Base-by-base conservation (phyloP, 1,140 invertebrate genomes). In the Meteorus sp. region DNA sequence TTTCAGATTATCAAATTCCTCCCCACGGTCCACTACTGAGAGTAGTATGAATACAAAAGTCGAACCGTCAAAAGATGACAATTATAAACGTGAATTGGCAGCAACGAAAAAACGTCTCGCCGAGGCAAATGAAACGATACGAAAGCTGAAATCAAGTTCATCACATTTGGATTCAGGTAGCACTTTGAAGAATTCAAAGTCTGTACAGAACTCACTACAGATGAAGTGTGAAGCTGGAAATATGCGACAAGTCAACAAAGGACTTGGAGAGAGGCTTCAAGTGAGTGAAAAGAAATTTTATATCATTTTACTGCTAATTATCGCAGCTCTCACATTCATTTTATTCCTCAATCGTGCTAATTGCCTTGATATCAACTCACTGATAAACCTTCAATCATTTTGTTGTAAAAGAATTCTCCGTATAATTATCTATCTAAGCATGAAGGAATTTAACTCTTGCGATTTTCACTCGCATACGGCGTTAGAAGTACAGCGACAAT, bases 261-360 rank as follows among this genome's bases (percentile, higher is more conserved):
- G 65, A 56, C 67, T 75, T 13, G 73, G 73, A 57, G 67, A 72
- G 58, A 73, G 70, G 59, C 64, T 74, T 20, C 69, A 69, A 19
- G 74, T 76, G 52, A 67, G 63, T 59, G 8, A 33, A 33, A 1
- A 33, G n/a, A n/a, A n/a, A n/a, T n/a, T n/a, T n/a, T n/a, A n/a
- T n/a, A n/a, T n/a, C n/a, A n/a, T n/a, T n/a, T n/a, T n/a, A n/a
- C n/a, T n/a, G n/a, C n/a, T n/a, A n/a, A n/a, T n/a, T n/a, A n/a
- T n/a, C n/a, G n/a, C n/a, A n/a, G n/a, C n/a, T n/a, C n/a, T n/a
- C n/a, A n/a, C n/a, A n/a, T n/a, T n/a, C n/a, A n/a, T n/a, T n/a
- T n/a, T n/a, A n/a, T n/a, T n/a, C n/a, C n/a, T n/a, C n/a, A n/a
- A n/a, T n/a, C n/a, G n/a, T n/a, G n/a, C n/a, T n/a, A n/a, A n/a